Evolutionary conservation across 2,797 vertebrate species (phyloP), one percentile per base, ranked within the genome.

Genomic region (Selene dorsalis): DNA sequence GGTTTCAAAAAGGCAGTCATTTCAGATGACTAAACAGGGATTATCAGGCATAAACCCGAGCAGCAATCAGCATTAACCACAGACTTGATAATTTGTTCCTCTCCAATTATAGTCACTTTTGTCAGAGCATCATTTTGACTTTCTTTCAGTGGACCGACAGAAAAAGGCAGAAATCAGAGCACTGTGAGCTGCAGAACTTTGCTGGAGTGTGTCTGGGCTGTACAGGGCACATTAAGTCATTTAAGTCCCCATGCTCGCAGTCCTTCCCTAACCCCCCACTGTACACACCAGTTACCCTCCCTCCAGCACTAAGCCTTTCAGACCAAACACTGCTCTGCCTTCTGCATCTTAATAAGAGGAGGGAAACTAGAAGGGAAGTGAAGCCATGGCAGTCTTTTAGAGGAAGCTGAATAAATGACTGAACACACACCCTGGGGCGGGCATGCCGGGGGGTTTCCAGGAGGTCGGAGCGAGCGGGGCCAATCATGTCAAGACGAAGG

Each of bases 371-470:
- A 90, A 88, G 77, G 88, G 91, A 94, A 93, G 91, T 89, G 83
- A 86, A 93, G 91, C 88, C 91, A 94, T 87, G 89, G 87, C 88
- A 89, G 88, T 88, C 80, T 91, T 94, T 93, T 85, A 92, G 90
- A 93, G 87, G 89, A 94, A 93, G 87, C 89, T 28, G 88, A 92
- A 89, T 92, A 93, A 94, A 93, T 91, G 90, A 93, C 90, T 92
- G 89, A 93, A 94, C 91, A 91, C 90, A 91, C 89, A 91, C 92
- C 91, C 92, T 43, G 89, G 90, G 89, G 93, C 83, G 82, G 83
- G 84, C 89, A 84, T 87, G 92, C 92, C 77, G 79, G 87, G 91
- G 92, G 93, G 90, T 90, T 92, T 94, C 91, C 89, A 90, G 84
- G 82, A 90, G 92, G 92, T 92, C 68, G 85, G 85, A 45, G 84